Base-by-base conservation (phyloP, 2,888 invertebrate genomes). In the Eupithecia inturbata region DNA sequence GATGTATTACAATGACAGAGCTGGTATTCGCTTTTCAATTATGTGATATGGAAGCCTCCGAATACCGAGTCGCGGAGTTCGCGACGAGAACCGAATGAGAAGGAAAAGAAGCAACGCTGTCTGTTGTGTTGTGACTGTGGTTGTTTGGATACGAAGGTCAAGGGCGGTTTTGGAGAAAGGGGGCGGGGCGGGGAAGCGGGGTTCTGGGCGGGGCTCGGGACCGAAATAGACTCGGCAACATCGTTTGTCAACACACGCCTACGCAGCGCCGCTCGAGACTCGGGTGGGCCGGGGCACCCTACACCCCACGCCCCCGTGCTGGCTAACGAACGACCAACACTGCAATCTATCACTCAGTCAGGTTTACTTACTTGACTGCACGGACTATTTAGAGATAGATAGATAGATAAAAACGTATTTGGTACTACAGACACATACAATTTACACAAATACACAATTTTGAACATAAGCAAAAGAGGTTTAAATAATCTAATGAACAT, bases 191-290 rank as follows among this genome's bases (percentile, higher is more conserved):
- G 79, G 75, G 74, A 78, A 66, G 78, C 75, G 83, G 79, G 81
- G 83, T 78, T 75, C 71, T 83, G 84, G 89, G 91, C 89, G 90
- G 82, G 86, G 87, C 88, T 85, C 82, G 82, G 67, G 82, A 81
- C 80, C 85, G 85, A 93, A 93, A 93, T 93, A 93, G 92, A 89
- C 88, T 80, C 85, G 82, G 88, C 89, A 86, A 86, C 89, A 89
- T 88, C 88, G 93, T 92, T 92, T 93, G 92, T 93, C 94, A 94
- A 94, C 94, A 94, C 87, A 92, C 93, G 92, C 93, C 93, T 87
- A 93, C 94, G 92, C 85, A 82, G 84, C 83, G 83, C 82, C 82
- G 49, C 81, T 77, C 78, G 76, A 71, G 82, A 74, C 77, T 81
- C 80, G 82, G 81, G 80, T 77, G 81, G 79, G 72, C 75, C 77